Conservation (phyloP, 2,888 invertebrate species). For the Neocrepidodera transversa region DNA sequence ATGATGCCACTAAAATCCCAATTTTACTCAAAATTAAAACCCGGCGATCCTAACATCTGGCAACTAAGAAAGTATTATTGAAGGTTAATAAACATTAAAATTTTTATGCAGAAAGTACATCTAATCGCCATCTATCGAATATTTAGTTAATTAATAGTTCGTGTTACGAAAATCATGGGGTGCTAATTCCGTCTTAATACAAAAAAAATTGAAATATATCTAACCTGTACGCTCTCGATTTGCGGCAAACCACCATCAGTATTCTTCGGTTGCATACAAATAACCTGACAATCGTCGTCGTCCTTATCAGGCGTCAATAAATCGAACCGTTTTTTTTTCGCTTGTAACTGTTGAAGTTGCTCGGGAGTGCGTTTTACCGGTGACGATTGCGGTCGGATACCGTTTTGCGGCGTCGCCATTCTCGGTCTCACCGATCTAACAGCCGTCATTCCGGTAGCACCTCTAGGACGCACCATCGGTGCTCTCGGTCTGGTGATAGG, state of each 20-base stretch:
- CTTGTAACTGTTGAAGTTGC: conserved; percentile 56
- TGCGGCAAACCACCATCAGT: conserved; percentile 71
- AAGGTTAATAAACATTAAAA: no score
- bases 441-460: conserved; percentile 41
- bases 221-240: conserved; percentile 77
- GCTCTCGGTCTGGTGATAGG: conserved; percentile 39
- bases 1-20: no score
- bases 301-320: conserved; percentile 74
- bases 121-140: no score
- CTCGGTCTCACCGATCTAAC: conserved; percentile 45
- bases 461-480: conserved; percentile 49
- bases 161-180: no score
- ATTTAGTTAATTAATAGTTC: no score
- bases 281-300: conserved; percentile 78
- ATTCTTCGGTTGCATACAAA: conserved; percentile 76
- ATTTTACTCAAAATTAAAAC: no score
- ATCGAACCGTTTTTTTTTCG: conserved; percentile 66
- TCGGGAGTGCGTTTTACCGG: conserved; percentile 52
- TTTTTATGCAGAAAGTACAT: no score
- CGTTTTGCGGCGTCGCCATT: conserved; percentile 41
- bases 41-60: no score
- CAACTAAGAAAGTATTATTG: no score
- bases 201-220: no score
- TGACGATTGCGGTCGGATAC: conserved; percentile 38
- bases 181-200: no score